These are phyloP conservation scores for Paragorgia papillata DNA, from an alignment of 92 coral and sea anemone genomes.

Conservation along the genomic window DNA sequence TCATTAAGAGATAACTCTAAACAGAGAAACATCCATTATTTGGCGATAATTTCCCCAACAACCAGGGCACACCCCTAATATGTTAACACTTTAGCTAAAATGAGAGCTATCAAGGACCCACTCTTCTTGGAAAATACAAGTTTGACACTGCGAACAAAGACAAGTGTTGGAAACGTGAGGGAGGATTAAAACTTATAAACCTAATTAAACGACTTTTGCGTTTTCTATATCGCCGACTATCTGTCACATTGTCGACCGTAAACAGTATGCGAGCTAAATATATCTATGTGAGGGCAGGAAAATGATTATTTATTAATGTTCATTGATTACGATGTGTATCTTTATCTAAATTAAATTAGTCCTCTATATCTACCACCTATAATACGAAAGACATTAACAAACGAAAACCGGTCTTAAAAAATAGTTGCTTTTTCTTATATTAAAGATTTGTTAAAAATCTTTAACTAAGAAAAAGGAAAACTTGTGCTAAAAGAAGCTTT, in stretches of 20 bases:
- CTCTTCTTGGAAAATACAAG: neutral
- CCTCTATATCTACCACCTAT: conserved; percentile 6
- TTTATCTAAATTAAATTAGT: conserved; percentile 35
- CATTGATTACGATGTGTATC: conserved; percentile 19
- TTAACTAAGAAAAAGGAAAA: no score
- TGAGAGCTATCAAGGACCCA: neutral
- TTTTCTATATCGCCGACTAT: neutral
- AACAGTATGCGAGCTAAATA: neutral
- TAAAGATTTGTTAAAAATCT: no score
- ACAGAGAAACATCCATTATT: neutral
- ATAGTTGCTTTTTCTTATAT: no score
- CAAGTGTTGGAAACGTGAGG: neutral
- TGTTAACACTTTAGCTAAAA: neutral
- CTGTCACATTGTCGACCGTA: neutral
- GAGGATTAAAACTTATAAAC: neutral
- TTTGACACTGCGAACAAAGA: neutral
- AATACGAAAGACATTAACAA: neutral
- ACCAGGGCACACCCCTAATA: neutral
- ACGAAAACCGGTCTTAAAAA: no score
- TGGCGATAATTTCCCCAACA: neutral
- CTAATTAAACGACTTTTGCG: neutral
- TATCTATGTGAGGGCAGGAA: neutral
- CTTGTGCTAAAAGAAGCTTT: neutral
- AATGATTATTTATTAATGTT: conserved; percentile 30
- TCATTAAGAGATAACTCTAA: neutral